A percentile compares a stretch with the other conserved stretches of the same genome.
These are phyloP conservation scores for Diabrotica undecimpunctata DNA, from an alignment of 1,140 invertebrate species.

Conservation along the genomic window DNA sequence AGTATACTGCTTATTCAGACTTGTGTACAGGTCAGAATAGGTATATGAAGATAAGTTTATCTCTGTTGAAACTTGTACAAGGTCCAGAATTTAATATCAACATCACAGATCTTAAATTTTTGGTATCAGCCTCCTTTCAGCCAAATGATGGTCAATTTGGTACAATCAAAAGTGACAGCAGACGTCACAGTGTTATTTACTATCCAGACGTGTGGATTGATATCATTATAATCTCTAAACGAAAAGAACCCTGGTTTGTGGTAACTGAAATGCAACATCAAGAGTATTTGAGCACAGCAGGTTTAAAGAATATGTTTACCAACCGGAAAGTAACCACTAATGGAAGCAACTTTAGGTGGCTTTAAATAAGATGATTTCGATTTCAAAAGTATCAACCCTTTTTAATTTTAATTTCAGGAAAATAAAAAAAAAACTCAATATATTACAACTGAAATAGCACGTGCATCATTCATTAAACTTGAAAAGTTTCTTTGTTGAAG, in stretches of 20 bases:
- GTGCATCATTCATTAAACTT: too few relatives aligned
- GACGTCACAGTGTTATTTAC: not conserved
- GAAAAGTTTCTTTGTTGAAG: too few relatives aligned
- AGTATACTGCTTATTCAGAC: too few relatives aligned
- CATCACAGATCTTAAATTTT: not conserved
- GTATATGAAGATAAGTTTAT: not conserved
- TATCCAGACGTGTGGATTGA: constrained; percentile 6
- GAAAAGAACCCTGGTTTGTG: not conserved
- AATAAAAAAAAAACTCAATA: too few relatives aligned
- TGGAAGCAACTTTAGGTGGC: not conserved
- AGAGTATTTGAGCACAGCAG: constrained; percentile 12
- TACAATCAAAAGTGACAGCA: not conserved
- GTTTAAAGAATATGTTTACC: constrained; percentile 19
- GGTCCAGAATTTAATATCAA: not conserved
- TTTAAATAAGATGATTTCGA: constrained; percentile 11
- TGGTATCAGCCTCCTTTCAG: not conserved
- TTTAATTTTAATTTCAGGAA: not conserved
- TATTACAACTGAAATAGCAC: too few relatives aligned
- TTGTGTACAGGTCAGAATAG: not conserved
- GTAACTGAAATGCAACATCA: constrained; percentile 12
- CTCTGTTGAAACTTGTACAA: not conserved
- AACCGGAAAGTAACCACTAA: constrained; percentile 20
- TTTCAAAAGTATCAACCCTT: not conserved
- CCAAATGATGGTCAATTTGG: not conserved
- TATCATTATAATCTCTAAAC: constrained; percentile 20